A percentile compares a stretch with the other conserved stretches of the same genome.
These are phyloP conservation scores for Drosophila imparisetae DNA, from an alignment of 2,888 invertebrate species.

Conservation along the genomic window DNA sequence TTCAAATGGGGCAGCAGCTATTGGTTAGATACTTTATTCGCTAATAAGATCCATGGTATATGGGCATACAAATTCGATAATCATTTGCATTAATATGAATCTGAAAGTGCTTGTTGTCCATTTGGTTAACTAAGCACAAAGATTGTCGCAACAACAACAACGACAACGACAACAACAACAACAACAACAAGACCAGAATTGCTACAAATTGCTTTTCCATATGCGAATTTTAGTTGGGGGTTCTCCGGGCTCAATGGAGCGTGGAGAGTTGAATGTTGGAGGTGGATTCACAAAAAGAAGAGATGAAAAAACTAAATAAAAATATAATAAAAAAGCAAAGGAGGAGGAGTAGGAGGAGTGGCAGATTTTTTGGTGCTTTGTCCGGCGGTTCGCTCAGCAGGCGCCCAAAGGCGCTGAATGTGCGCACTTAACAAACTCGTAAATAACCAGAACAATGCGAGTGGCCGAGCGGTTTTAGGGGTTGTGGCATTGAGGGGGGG, in stretches of 20 bases:
- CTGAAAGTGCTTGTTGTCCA: conserved; percentile 13
- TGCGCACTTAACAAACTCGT: conserved; percentile 80
- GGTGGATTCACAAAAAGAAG: not conserved
- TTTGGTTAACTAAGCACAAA: conserved; percentile 35
- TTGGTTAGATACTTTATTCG: not conserved
- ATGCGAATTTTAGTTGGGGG: conserved; percentile 33
- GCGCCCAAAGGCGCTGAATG: conserved; percentile 59
- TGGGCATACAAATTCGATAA: conserved; percentile 40
- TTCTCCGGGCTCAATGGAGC: conserved; percentile 53
- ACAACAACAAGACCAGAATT: conserved; percentile 9
- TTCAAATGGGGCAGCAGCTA: not conserved
- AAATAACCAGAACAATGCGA: conserved; percentile 77
- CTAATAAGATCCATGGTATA: not conserved
- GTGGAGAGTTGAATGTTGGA: conserved; percentile 48
- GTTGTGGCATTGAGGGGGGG: not conserved
- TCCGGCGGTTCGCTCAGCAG: conserved; percentile 36
- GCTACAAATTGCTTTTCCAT: conserved; percentile 48
- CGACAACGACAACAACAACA: not conserved
- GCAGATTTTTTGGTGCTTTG: conserved; percentile 39
- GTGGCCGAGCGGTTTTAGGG: conserved; percentile 41
- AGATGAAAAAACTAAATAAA: not conserved
- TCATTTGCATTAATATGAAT: conserved; percentile 37
- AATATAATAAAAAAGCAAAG: conserved; percentile 4
- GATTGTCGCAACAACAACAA: conserved; percentile 13
- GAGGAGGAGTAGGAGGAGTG: conserved; percentile 1